Base-by-base conservation (phyloP, 2,797 vertebrate genomes). In the Macroramphosus scolopax region DNA sequence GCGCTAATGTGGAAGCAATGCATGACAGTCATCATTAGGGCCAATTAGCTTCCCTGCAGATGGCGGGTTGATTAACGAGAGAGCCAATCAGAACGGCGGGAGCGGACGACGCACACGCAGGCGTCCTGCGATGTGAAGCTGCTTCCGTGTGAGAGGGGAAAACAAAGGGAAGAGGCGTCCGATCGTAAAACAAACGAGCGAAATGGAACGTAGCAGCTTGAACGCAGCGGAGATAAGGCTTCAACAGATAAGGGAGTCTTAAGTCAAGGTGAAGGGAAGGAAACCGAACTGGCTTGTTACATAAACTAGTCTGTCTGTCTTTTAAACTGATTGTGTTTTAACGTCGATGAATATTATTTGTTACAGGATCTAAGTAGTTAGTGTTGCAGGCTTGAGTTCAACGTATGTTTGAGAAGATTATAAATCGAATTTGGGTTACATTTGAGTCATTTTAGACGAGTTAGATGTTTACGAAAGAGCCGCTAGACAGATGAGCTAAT, bases 61-160 rank as follows among this genome's bases (percentile, higher is more conserved):
- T 82, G 66, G 69, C 36, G 61, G 52, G 42, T 66, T 57, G 63
- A 78, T 74, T 64, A 30, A 55, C 54, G 38, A 47, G 62, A 28
- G 20, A 53, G 46, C 46, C 45, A 63, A 68, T 66, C 47, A 58
- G 25, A 60, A n/a, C 10, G 30, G 12, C 40, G 49, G 24, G 26
- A 24, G 63, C 44, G 42, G 39, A 43, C 33, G 31, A 40, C 18
- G 32, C 62, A 48, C 35, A 60, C 29, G 17, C 33, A 5, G 24
- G 16, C 13, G 40, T 32, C n/a, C n/a, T n/a, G n/a, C n/a, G n/a
- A 61, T 43, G 62, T 41, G 36, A 64, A 53, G 25, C 17, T 1
- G 7, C 45, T 74, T 75, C 75, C 44, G 70, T 63, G 30, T 68
- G 32, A 38, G 17, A 16, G 38, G 25, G 17, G 36, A 51, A 52